Base-by-base conservation (phyloP, 2,888 invertebrate genomes). In the Adelphocoris suturalis region DNA sequence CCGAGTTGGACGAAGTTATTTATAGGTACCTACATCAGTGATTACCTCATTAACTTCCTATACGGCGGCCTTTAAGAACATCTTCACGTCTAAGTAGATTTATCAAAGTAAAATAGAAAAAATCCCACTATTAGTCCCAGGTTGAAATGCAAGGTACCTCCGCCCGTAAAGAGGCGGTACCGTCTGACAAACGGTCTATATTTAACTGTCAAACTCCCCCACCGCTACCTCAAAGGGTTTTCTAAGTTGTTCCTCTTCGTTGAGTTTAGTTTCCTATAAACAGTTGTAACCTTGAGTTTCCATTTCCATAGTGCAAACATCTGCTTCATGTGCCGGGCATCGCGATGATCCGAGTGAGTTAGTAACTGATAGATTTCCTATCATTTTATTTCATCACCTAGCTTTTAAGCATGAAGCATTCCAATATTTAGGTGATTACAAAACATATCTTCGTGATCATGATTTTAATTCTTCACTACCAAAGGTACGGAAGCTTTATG, bases 181-280 rank as follows among this genome's bases (percentile, higher is more conserved):
- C 75, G 75, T 47, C 86, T 86, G 75, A 37, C 47, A 75, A 47
- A 75, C 75, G 61, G 68, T 86, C 75, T 86, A 86, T 75, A 86
- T 86, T 86, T 86, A 86, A 47, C 68, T 23, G 23, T 28, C 68
- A 47, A 11, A 16, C 82, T 48, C 48, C 82, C 82, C 48, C 82
- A 27, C 47, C 82, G 4, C 19, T 82, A 5, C 27, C 52, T 52
- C 52, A 1, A 12, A 37, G 37, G 28, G 27, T 27, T 37, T 37
- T 37, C 76, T 76, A 76, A 23, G 76, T 76, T 37, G 46, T 78
- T 46, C 75, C 19, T 52, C 68, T 68, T 12, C 46, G 7, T 37
- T 19, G 19, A n/a, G 48, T 52, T 82, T 48, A 82, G 82, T 82
- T 82, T 47, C 52, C 52, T 52, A 23, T 47, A 52, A 82, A 23